Evolutionary conservation across 1,140 invertebrate species (phyloP).

Genomic region (Megathymus violae): DNA sequence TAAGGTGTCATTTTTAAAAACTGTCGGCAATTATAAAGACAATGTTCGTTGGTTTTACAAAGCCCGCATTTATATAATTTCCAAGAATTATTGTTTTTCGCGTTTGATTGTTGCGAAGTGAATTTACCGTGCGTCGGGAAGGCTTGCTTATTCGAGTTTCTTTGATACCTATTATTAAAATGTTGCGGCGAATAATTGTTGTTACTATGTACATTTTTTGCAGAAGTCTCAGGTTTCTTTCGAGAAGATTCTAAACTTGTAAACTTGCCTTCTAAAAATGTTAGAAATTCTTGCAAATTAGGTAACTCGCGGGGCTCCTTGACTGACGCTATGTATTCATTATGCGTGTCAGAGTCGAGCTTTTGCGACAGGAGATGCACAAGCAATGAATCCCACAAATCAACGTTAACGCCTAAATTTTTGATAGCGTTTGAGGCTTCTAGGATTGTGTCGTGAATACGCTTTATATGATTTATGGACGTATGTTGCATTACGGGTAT

Average conservation of each 20-base stretch:
- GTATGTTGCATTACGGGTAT: too few species aligned
- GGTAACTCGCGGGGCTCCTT: conserved; percentile 23
- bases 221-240: too few species aligned
- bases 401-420: conserved; percentile 15
- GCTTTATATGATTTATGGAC: too few species aligned
- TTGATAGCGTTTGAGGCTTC: conserved; percentile 16
- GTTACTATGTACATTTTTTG: not conserved
- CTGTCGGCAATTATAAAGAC: conserved; percentile 3
- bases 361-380: conserved; percentile 24
- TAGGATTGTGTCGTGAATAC: too few species aligned
- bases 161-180: conserved; percentile 6
- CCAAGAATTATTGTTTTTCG: conserved; percentile 7
- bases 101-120: conserved; percentile 7
- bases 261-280: too few species aligned
- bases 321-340: conserved; percentile 17
- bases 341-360: conserved; percentile 19
- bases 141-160: conserved; percentile 13
- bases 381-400: conserved; percentile 19
- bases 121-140: conserved; percentile 9
- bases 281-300: conserved; percentile 17
- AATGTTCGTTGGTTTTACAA: conserved; percentile 14
- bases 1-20: conserved; percentile 14
- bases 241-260: too few species aligned
- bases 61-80: conserved; percentile 19
- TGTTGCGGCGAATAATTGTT: conserved; percentile 7